Evolutionary conservation across 2,888 invertebrate genomes (phyloP), one percentile per base, ranked within the genome.

Genomic region (Ametastegia equiseti): DNA sequence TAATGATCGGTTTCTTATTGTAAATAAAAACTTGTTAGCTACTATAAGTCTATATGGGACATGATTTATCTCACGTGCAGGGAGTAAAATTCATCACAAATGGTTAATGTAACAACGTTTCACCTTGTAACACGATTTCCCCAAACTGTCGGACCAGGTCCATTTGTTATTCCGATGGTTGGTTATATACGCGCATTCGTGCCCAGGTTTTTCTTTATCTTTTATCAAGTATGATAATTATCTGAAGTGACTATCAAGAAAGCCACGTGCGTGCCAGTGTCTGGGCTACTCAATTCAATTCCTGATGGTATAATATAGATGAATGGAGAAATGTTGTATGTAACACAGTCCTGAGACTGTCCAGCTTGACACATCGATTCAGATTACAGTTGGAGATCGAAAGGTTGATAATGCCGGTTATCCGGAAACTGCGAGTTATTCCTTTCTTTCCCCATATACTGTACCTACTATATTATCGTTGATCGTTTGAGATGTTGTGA

Each of bases 131-230:
- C 15, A 39, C 39, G 23, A 36, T 67, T 67, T 65, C 45, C 23
- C 71, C 42, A 47, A 71, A 71, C 47, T 47, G 23, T 71, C 30
- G 42, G 71, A 71, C 71, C 47, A 71, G 45, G 71, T 67, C 36
- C 39, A 67, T 67, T 23, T 19, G 9, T 60, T 30, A 60, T 39
- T 67, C 65, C 33, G 65, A 67, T 67, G n/a, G 13, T 54, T 19
- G 54, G 54, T 54, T 42, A 9, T 42, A 42, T 42, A 42, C 42
- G 42, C 60, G 7, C 60, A 30, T 27, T 60, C 11, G 30, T 5
- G 15, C 15, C 23, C 11, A 60, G 15, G 27, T 19, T 60, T 60
- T 60, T 27, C 5, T 30, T 60, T 30, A 27, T 60, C 30, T 39
- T 39, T 67, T 39, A 39, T 36, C n/a, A n/a, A 19, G 65, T 39